Evolutionary conservation across 2,797 vertebrate species (phyloP), one percentile per base, ranked within the genome.

Genomic region (Tiaroga cobitis): DNA sequence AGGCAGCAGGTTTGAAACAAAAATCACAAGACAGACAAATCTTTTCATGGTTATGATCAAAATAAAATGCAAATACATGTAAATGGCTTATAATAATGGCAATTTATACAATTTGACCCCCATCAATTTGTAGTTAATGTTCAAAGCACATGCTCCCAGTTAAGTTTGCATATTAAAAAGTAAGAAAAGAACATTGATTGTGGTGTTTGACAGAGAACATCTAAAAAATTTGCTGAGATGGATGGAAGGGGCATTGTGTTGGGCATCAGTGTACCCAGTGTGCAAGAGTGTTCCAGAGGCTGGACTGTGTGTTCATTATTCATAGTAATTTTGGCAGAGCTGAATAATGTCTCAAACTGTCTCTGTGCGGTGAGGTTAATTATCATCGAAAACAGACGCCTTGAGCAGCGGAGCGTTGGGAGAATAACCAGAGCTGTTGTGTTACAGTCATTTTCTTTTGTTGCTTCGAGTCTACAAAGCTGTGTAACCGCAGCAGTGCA

Each of bases 311-410:
- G 82, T 87, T 87, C 88, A 89, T 88, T 91, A 90, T 91, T 92
- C 86, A 86, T 41, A 90, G 88, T 87, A 93, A 92, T 86, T 88
- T 83, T 65, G 68, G 81, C 81, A 87, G 88, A 87, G 87, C 78
- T 90, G 87, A 87, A 92, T 90, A 91, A 90, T 76, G 87, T 91
- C 92, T 92, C 89, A 91, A 92, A 92, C 88, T 84, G 89, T 80
- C 83, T 89, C 81, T 34, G 67, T 54, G 84, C 83, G 86, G 85
- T 89, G 90, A 93, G 91, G 92, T 93, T 93, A 93, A 95, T 92
- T 92, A 90, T 91, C 91, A 90, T 91, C 72, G 79, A 89, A 86
- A 85, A 90, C 90, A 63, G 76, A 92, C 82, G 89, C 91, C 88
- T 82, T 54, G 61, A 88, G 87, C 88, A 90, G 88, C 89, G 89